Conservation (phyloP, 2,113 vertebrate genomes). For the Kryptolebias marmoratus region DNA sequence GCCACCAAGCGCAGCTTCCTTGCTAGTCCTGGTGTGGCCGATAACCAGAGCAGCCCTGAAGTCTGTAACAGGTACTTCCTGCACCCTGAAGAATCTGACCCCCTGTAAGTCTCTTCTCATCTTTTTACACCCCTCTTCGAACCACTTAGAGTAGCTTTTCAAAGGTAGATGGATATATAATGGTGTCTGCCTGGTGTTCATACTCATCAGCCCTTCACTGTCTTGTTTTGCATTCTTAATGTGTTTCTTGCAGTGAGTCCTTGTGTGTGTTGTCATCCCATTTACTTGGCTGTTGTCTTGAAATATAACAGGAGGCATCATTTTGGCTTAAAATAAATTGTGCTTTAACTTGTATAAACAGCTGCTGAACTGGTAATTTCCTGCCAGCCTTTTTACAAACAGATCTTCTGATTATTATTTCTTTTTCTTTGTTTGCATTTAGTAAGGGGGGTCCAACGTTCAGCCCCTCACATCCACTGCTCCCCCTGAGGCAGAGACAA, state of each 20-base stretch:
- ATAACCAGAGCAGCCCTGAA: constrained; percentile 81
- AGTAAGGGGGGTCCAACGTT: constrained; percentile 86
- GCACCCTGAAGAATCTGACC: constrained; percentile 86
- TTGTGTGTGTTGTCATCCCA: not conserved
- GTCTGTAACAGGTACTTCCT: constrained; percentile 86
- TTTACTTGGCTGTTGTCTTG: constrained; percentile 1
- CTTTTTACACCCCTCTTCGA: constrained; percentile 50
- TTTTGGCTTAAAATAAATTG: not conserved
- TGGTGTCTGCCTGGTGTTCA: not conserved
- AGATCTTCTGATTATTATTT: not conserved
- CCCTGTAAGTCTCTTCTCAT: constrained; percentile 82
- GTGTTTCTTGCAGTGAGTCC: not conserved
- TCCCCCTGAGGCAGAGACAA: constrained; percentile 92
- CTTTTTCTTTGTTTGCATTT: not conserved
- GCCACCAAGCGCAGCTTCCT: constrained; percentile 95
- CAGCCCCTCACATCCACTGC: constrained; percentile 88
- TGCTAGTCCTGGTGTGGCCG: constrained; percentile 76
- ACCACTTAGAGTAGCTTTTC: constrained; percentile 27
- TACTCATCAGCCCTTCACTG: constrained; percentile 9
- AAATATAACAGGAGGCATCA: not conserved
- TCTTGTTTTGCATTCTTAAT: constrained; percentile 3
- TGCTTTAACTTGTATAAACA: not conserved
- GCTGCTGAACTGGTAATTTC: not conserved
- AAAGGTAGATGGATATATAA: constrained; percentile 23
- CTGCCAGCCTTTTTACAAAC: not conserved